Conservation (phyloP, 2,888 invertebrate genomes). For the Melieria crassipennis region DNA sequence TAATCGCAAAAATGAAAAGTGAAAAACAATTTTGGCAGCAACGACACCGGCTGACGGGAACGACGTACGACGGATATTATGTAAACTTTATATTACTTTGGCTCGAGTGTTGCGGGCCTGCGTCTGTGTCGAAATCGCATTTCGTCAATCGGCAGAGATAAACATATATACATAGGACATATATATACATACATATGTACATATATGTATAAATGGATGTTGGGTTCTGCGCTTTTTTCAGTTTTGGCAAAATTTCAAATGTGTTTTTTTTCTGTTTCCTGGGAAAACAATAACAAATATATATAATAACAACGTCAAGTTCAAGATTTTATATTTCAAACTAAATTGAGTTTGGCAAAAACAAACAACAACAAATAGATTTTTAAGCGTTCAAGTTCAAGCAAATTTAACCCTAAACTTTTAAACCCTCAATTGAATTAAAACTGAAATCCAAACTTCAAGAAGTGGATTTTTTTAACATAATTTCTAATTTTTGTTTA, state of each 20-base stretch:
- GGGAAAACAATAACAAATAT: slow-evolving; percentile 9
- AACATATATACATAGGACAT: not conserved
- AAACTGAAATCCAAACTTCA: no score
- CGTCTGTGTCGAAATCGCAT: not conserved
- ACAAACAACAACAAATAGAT: slow-evolving; percentile 19
- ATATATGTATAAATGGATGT: not conserved
- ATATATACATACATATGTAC: not conserved
- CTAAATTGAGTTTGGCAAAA: not conserved
- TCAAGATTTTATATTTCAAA: slow-evolving; percentile 40
- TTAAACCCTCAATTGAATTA: no score
- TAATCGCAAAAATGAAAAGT: no score
- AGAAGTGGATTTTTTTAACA: no score
- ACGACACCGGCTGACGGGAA: no score
- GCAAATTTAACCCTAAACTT: not conserved
- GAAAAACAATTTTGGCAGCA: no score
- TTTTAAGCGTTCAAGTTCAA: not conserved
- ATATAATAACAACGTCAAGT: slow-evolving; percentile 24
- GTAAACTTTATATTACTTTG: not conserved
- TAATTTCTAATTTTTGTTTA: no score
- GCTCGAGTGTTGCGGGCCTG: slow-evolving; percentile 26
- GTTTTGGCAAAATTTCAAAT: slow-evolving; percentile 2
- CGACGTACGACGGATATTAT: no score
- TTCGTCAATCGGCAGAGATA: not conserved
- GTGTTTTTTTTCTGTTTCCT: not conserved
- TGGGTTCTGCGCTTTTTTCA: not conserved